A percentile compares a stretch with the other conserved stretches of the same genome.
phyloP scores from a whole-genome alignment of 2,888 invertebrate genomes.

The Balanococcus diminutus region DNA sequence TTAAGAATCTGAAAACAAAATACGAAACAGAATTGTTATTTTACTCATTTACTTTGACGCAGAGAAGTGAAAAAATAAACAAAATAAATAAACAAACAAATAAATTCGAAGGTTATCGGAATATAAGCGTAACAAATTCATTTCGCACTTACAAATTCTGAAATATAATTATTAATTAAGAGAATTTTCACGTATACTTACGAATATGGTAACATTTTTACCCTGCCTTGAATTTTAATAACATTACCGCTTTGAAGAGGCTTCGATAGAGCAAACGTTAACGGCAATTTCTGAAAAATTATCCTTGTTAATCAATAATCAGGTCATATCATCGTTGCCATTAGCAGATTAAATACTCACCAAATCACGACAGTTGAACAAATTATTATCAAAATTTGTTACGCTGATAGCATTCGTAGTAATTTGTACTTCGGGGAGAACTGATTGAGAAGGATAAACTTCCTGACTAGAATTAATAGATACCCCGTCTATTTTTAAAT shows the following conservation, averaged over 20 bases:
- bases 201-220: conserved; percentile 44
- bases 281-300: conserved; percentile 41
- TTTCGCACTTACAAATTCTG: background rate
- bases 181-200: conserved; percentile 1
- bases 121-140: background rate
- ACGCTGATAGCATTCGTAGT: background rate
- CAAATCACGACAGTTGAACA: background rate
- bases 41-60: too few relatives aligned
- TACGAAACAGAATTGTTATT: too few relatives aligned
- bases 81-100: too few relatives aligned
- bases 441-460: background rate
- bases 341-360: background rate
- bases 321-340: background rate
- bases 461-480: background rate
- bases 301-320: background rate
- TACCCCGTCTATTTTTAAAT: background rate
- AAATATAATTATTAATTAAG: background rate
- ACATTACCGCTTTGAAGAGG: conserved; percentile 7
- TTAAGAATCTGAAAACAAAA: conserved; percentile 30
- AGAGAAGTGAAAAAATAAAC: too few relatives aligned
- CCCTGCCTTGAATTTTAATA: conserved; percentile 31
- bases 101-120: background rate
- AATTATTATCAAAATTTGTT: background rate
- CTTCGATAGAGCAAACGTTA: background rate
- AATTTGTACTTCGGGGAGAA: background rate